Conservation (phyloP, 2,113 vertebrate genomes). For the Thinocorus orbignyianus region DNA sequence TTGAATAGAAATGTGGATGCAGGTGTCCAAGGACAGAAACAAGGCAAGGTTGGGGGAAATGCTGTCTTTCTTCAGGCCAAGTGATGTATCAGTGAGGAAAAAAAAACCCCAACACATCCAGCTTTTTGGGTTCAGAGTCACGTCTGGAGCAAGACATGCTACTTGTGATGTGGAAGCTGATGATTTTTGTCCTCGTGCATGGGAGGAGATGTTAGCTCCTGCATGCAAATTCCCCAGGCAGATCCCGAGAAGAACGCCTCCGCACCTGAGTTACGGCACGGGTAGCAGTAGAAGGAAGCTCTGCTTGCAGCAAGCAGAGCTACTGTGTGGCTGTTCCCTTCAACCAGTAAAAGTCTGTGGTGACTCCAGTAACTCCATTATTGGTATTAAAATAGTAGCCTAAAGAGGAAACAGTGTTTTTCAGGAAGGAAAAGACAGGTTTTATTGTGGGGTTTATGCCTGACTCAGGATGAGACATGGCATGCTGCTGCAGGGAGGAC, state of each 20-base stretch:
- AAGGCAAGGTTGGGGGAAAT: neutral
- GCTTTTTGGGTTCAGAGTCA: neutral
- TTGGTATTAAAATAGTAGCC: neutral
- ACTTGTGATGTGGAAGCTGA: neutral
- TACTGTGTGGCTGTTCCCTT: neutral
- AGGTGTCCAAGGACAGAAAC: neutral
- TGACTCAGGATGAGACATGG: neutral
- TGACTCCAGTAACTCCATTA: neutral
- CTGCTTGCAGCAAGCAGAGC: neutral
- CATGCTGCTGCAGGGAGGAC: neutral
- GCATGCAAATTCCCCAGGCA: neutral
- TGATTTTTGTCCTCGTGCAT: neutral
- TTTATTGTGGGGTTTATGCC: neutral
- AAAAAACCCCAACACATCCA: neutral
- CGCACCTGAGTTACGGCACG: neutral
- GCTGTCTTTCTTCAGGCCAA: neutral
- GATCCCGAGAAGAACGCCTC: neutral
- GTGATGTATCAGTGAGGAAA: accelerated
- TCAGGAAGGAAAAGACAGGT: neutral
- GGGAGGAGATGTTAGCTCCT: neutral
- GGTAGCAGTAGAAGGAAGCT: neutral
- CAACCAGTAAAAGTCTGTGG: neutral
- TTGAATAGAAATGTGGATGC: neutral
- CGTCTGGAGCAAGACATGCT: neutral
- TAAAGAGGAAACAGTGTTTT: neutral